phyloP scores from a whole-genome alignment of 2,888 invertebrate genomes.

The Caenorhabditis wallacei region DNA sequence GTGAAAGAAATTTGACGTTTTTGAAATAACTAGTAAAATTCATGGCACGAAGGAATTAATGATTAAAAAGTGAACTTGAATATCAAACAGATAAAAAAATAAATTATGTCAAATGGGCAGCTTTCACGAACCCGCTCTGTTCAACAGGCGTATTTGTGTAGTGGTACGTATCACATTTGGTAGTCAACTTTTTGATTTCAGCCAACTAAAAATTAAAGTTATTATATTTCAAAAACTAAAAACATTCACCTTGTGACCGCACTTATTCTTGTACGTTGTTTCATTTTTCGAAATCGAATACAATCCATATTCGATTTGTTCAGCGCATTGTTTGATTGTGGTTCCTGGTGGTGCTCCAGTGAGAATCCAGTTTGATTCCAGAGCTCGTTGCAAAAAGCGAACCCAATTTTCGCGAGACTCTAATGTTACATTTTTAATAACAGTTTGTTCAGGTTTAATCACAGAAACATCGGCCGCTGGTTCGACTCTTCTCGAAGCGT shows the following conservation, averaged over 20 bases:
- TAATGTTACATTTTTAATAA: slow-evolving; percentile 43
- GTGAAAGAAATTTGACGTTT: no score
- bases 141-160: slow-evolving; percentile 41
- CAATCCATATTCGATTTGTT: slow-evolving; percentile 66
- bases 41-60: no score
- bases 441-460: slow-evolving; percentile 48
- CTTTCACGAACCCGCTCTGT: slow-evolving; percentile 59
- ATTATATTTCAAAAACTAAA: background rate
- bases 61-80: no score
- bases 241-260: slow-evolving; percentile 64
- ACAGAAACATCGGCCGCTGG: slow-evolving; percentile 43
- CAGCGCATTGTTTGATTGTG: slow-evolving; percentile 51
- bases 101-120: slow-evolving; percentile 25
- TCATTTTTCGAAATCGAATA: slow-evolving; percentile 66
- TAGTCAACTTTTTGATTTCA: slow-evolving; percentile 67
- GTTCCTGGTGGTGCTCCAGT: slow-evolving; percentile 10
- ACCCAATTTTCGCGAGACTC: slow-evolving; percentile 65
- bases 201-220: slow-evolving; percentile 54
- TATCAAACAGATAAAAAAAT: no score
- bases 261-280: slow-evolving; percentile 70
- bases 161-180: slow-evolving; percentile 36
- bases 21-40: no score
- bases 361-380: slow-evolving; percentile 68
- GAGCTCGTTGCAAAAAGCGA: slow-evolving; percentile 50
- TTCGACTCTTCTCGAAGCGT: slow-evolving; percentile 4